Base-by-base conservation (phyloP, 2,797 vertebrate genomes). In the Micrastur ruficollis region DNA sequence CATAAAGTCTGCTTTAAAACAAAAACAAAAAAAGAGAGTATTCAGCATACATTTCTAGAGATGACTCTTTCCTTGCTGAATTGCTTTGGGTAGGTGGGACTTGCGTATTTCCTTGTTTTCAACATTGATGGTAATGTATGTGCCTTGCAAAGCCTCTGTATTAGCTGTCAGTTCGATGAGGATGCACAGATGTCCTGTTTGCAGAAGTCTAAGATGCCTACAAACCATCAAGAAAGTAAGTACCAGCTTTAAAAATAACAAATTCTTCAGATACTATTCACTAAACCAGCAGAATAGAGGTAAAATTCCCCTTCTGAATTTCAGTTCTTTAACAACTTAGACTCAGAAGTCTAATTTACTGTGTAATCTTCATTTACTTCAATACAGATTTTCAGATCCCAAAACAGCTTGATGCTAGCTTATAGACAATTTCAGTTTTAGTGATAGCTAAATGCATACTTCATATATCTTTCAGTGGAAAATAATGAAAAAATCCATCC, bases 201-300 rank as follows among this genome's bases (percentile, higher is more conserved):
- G 97, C 99, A 99, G 97, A 99, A 99, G 93, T 98, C 98, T 95
- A 99, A 97, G 95, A 99, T 98, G 83, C 98, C 99, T 99, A 97
- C 93, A 75, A 94, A 97, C 18, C 75, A 95, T 58, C 71, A 26
- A 84, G 88, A 74, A 70, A 94, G 26, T 6, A 81, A n/a, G n/a
- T 65, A 46, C 29, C n/a, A 55, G 12, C 72, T 89, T 79, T 53
- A 58, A 81, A 88, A 90, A 38, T 32, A 61, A 8, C 17, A n/a
- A 55, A 21, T 40, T 92, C 27, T 81, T 90, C 22, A 73, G 58
- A 14, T 42, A 22, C 5, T 71, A 3, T 29, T 95, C 58, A 83
- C 47, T 83, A 26, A 75, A 93, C 49, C 13, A 81, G 44, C 26
- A 80, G 63, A 86, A 72, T 0, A 89, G n/a, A 87, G 14, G 40